Conservation (phyloP, 2,888 invertebrate species). For the Metacarcinus magister region DNA sequence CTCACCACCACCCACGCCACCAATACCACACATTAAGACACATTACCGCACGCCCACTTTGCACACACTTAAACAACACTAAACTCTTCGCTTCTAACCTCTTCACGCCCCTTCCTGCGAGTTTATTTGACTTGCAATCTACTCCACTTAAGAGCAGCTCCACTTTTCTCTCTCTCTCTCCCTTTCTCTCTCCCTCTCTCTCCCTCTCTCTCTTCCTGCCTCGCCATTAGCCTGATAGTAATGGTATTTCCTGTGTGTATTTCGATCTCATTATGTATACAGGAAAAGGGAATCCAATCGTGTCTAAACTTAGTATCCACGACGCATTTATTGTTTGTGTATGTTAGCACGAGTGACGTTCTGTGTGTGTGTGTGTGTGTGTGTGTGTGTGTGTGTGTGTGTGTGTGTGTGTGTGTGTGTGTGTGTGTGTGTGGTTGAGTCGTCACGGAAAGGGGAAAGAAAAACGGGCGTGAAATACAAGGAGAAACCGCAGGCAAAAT, state of each 20-base stretch:
- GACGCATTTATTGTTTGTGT: not conserved
- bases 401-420: not conserved
- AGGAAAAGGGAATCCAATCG: not conserved
- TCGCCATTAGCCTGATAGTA: not conserved
- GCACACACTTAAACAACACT: conserved; percentile 29
- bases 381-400: not conserved
- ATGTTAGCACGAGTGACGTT: no score
- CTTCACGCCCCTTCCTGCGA: not conserved
- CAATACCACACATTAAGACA: not conserved
- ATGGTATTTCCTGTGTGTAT: not conserved
- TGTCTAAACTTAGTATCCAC: not conserved
- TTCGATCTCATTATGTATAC: not conserved
- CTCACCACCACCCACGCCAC: not conserved
- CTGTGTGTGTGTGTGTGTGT: not conserved
- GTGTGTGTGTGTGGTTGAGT: not conserved
- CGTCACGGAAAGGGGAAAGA: not conserved
- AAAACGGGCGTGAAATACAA: not conserved
- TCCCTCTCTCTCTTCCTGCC: not conserved
- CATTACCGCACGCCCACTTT: not conserved
- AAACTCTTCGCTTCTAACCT: not conserved
- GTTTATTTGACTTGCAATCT: conserved; percentile 31
- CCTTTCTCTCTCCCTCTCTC: not conserved
- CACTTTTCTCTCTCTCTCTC: conserved; percentile 38
- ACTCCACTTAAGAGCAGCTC: not conserved
- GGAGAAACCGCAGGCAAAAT: not conserved